Evolutionary conservation across 2,888 invertebrate genomes (phyloP), one percentile per base, ranked within the genome.

Genomic region (Clitarchus hookeri): DNA sequence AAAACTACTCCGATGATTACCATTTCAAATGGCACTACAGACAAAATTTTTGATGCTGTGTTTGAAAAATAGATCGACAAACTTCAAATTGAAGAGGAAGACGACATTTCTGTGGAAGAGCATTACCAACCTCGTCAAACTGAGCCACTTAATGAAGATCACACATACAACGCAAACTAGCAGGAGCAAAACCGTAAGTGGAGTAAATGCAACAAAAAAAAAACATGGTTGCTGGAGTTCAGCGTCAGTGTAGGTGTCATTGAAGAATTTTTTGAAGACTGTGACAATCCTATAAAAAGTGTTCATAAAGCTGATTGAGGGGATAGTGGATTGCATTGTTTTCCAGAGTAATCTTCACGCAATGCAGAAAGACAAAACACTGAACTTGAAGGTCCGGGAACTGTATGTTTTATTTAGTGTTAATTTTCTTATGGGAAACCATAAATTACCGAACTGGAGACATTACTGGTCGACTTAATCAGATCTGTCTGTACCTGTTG

Each of bases 361-460:
- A 13, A 82, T 65, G 6, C 86, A 86, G 44, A 84, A 85, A 80
- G 44, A 44, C 25, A 78, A 82, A 25, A 26, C 23, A 11, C 36
- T 86, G 19, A 86, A 48, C 19, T 36, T 85, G 48, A 86, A 48
- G 6, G 36, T 53, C 44, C 9, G 83, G 16, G 77, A 86, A 23
- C 83, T 85, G 3, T 79, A 80, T 36, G 44, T 53, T n/a, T 86
- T 87, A 83, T 53, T 87, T 36, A 85, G 79, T 19, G 85, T 86
- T 23, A 84, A 86, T 83, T 87, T 87, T 26, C 78, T 87, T n/a
- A 86, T 87, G 87, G 86, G 87, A 6, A 87, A 87, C 44, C 82
- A 87, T 80, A 80, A 85, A 77, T 25, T 85, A 44, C 86, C 86
- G 1, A 78, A n/a, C 27, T 86, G 84, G 77, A 87, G 77, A 84